Base-by-base conservation (phyloP, 2,797 vertebrate genomes). In the Siniperca scherzeri region DNA sequence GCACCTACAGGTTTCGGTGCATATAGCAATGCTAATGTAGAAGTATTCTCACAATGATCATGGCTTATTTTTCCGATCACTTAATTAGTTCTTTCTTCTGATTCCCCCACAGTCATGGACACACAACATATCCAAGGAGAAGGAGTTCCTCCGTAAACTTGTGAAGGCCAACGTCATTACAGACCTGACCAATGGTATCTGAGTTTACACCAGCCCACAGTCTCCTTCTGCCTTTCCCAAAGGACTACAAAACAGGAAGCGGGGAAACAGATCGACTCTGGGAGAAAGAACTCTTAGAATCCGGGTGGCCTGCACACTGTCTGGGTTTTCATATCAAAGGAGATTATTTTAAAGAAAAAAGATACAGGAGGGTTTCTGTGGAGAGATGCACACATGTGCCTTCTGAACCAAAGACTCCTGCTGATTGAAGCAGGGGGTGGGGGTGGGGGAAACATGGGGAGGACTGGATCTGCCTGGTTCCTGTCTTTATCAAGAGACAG, bases 121-220 rank as follows among this genome's bases (percentile, higher is more conserved):
- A 1, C 98, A 99, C 94, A 98, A 99, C 85, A 99, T 99, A 91
- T 95, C 96, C 83, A 96, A 97, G 88, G 98, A 99, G 92, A 99
- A 98, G 87, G 97, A 99, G 83, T 99, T 99, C 91, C 96, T 99
- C 69, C 94, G 96, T 86, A 99, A 99, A 90, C 94, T 99, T 93
- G 98, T 98, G 88, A 98, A 96, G 94, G 97, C 97, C 38, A 97
- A 91, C 12, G 96, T 99, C 80, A 97, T 99, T 93, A 95, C 95
- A 81, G 98, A 99, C 95, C 94, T 98, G 66, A 99, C 97, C 91
- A 97, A 96, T 38, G 97, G 98, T 82, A 98, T 99, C 81, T 98
- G 96, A 98, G 74, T 91, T 86, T 83, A 91, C 80, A 87, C 78
- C 78, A 59, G 14, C 83, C 80, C 30, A 44, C 44, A 46, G 79